Percentiles rank a stretch among this genome's conserved stretches.
Evolutionary conservation across 2,888 invertebrate genomes (phyloP).

Genomic region (Hirtodrosophila confusa): DNA sequence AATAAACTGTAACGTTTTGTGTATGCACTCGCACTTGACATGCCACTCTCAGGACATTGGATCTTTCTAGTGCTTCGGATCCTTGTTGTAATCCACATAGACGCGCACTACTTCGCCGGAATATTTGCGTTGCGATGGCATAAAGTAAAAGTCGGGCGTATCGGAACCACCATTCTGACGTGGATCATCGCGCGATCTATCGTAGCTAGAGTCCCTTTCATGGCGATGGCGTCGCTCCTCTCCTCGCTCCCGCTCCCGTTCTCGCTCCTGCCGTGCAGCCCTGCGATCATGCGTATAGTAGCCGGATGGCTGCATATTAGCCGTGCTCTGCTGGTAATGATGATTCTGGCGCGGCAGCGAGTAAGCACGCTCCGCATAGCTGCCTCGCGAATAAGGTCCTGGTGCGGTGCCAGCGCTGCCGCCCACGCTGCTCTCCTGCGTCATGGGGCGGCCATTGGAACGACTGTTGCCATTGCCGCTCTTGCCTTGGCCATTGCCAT

Average conservation of each 20-base stretch:
- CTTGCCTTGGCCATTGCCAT: slow-evolving; percentile 48
- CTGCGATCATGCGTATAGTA: slow-evolving; percentile 86
- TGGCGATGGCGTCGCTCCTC: slow-evolving; percentile 80
- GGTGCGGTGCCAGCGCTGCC: slow-evolving; percentile 23
- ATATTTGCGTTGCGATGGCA: slow-evolving; percentile 97
- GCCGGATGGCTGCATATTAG: slow-evolving; percentile 83
- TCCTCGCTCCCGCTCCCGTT: slow-evolving; percentile 31
- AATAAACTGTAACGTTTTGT: slow-evolving; percentile 43
- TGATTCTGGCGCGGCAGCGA: slow-evolving; percentile 88
- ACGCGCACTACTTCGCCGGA: slow-evolving; percentile 95
- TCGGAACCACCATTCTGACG: slow-evolving; percentile 83
- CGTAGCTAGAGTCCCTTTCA: slow-evolving; percentile 77
- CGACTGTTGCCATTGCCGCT: slow-evolving; percentile 52
- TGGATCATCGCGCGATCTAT: slow-evolving; percentile 81
- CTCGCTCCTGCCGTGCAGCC: slow-evolving; percentile 78
- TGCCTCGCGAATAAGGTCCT: slow-evolving; percentile 73
- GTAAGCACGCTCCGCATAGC: slow-evolving; percentile 88
- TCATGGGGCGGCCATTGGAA: slow-evolving; percentile 55
- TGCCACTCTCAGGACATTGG: not conserved
- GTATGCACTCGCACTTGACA: slow-evolving; percentile 24
- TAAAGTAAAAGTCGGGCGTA: slow-evolving; percentile 94
- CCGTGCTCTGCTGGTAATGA: slow-evolving; percentile 80
- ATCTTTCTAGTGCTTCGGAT: slow-evolving; percentile 85
- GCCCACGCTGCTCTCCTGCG: slow-evolving; percentile 63
- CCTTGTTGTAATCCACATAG: slow-evolving; percentile 92